phyloP scores from a whole-genome alignment of 1,140 invertebrate species.

The Pachypsylla venusta region DNA sequence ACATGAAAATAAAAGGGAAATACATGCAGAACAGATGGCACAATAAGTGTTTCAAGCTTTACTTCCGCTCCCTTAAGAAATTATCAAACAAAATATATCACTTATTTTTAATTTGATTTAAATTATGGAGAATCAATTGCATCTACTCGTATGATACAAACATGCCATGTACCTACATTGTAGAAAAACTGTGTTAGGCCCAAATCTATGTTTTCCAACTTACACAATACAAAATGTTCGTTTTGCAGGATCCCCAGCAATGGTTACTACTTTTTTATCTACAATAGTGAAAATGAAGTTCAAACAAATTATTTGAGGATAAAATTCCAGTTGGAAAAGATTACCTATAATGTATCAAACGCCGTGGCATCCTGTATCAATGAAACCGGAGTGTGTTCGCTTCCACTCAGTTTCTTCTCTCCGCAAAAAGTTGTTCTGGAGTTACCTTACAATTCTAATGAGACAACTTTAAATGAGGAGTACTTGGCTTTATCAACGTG shows the following conservation, averaged over 20 bases:
- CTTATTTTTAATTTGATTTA: no score
- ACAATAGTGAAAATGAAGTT: slow-evolving; percentile 64
- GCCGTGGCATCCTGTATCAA: slow-evolving; percentile 36
- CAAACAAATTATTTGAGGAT: slow-evolving; percentile 49
- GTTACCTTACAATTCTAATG: slow-evolving; percentile 34
- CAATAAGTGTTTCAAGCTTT: no score
- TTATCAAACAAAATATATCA: no score
- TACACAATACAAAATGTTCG: no score
- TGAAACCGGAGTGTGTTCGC: slow-evolving; percentile 41
- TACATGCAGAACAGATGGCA: no score
- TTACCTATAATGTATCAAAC: slow-evolving; percentile 44
- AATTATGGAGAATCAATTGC: no score
- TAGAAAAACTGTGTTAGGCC: no score
- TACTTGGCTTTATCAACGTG: slow-evolving; percentile 55
- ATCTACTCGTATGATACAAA: no score
- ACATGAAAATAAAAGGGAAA: no score
- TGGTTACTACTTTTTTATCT: slow-evolving; percentile 68
- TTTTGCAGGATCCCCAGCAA: slow-evolving; percentile 43
- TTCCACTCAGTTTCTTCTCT: slow-evolving; percentile 50
- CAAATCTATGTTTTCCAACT: no score
- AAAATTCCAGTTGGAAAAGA: slow-evolving; percentile 50
- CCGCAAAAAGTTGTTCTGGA: slow-evolving; percentile 39
- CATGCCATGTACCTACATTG: no score
- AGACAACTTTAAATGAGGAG: slow-evolving; percentile 53
- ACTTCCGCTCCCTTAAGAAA: no score